Evolutionary conservation across 1,140 invertebrate species (phyloP), one percentile per base, ranked within the genome.

Genomic region (Bombus fervidus): DNA sequence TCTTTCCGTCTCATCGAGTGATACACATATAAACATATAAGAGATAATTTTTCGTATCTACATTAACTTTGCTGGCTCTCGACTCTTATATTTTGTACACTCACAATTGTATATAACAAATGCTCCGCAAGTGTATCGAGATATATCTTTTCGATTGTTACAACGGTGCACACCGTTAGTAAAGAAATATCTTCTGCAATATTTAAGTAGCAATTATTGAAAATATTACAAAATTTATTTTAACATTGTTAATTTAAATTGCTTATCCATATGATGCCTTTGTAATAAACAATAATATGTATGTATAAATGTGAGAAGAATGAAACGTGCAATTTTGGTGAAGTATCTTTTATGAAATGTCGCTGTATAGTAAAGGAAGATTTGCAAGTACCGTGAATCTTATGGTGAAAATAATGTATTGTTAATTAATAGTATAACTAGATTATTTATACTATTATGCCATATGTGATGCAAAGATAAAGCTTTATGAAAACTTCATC

Each of bases 201-300:
- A 89, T 89, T 86, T 86, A 78, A 83, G 81, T 80, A 74, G 79
- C 87, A 86, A 87, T 87, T 89, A 90, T 73, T 91, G 80, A 86
- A 90, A 73, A 83, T 91, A 87, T 87, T 91, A 87, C 68, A 84
- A 88, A 91, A 88, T 88, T 87, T 90, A 91, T 91, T 87, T 89
- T 91, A 91, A 86, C 86, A 90, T 79, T 90, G 84, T 91, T 91
- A 89, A 90, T 91, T 91, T 87, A 88, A 90, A 86, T 87, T 86
- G 90, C 87, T 91, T 91, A 90, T 86, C 88, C 88, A 89, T 91
- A 91, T 78, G 85, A 91, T 91, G 88, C 91, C 88, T 91, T 90
- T 91, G 91, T 91, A 91, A 91, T 91, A 87, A 91, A 91, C 57
- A 77, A 87, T 69, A 80, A 83, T 85, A 86, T 91, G 87, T 90